Evolutionary conservation across 2,113 vertebrate species (phyloP), one percentile per base, ranked within the genome.

Genomic region (Dasyornis broadbenti): DNA sequence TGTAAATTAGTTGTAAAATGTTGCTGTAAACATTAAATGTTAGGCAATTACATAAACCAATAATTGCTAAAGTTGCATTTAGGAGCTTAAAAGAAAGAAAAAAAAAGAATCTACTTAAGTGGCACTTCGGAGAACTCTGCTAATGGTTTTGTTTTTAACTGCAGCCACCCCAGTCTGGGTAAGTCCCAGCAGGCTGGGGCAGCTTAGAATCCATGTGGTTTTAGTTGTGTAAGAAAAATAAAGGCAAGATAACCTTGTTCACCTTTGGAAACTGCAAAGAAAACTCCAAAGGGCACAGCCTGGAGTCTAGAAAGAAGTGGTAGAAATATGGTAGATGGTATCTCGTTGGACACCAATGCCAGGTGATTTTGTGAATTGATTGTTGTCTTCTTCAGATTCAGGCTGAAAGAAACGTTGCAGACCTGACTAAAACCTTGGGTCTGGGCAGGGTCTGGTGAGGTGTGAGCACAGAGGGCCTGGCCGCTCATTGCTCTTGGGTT

Each of bases 1-100:
- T 95, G 94, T 94, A 97, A 97, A 97, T 97, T 92, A 96, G 92
- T 96, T 98, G 96, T 98, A 97, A 98, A 97, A 95, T 47, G 79
- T 97, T 92, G 93, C 93, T 89, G 76, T 97, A 97, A 97, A 97
- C 96, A 92, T 97, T 95, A 97, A 98, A 98, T 91, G 92, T 79
- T 49, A 44, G 80, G 87, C 96, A 98, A 95, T 98, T 98, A 98
- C 96, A 96, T 97, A 95, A 96, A 94, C 50, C 83, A 66, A 44
- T 96, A 96, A 98, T 98, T 97, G 94, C 96, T 84, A 79, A 92
- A 94, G 87, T 98, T 98, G 91, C 92, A 59, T 97, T 97, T 96
- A 96, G 86, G 85, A 81, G 77, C 92, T 95, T 95, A 59, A 81
- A 89, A 96, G 78, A 83, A 96, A 81, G 28, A 70, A 84, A 66